phyloP scores from a whole-genome alignment of 2,888 invertebrate genomes.

The Nymphalis polychloros region DNA sequence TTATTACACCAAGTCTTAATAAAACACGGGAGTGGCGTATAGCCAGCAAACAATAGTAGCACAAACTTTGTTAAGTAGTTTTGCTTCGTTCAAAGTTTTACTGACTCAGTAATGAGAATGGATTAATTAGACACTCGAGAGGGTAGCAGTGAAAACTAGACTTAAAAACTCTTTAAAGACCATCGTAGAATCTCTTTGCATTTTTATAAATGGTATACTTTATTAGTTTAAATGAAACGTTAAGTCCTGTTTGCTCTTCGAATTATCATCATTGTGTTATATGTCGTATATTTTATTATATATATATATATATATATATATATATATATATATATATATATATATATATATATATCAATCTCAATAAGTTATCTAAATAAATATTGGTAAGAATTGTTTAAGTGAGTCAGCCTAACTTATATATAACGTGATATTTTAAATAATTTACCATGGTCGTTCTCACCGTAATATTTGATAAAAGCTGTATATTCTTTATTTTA shows the following conservation, averaged over 20 bases:
- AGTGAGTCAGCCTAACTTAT: no score
- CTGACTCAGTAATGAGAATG: constrained; percentile 36
- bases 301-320: no score
- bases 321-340: no score
- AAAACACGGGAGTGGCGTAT: constrained; percentile 23
- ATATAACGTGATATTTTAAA: no score
- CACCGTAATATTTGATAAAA: no score
- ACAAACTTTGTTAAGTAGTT: constrained; percentile 31
- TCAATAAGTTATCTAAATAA: no score
- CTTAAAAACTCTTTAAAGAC: constrained; percentile 13
- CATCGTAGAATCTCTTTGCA: constrained; percentile 7
- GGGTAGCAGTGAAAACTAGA: constrained; percentile 27
- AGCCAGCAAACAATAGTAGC: constrained; percentile 27
- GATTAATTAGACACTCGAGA: constrained; percentile 37
- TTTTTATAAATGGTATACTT: constrained; percentile 5
- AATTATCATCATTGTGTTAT: not conserved
- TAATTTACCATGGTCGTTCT: no score
- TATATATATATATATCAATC: no score
- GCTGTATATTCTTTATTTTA: no score
- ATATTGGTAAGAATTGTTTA: no score
- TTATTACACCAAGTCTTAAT: constrained; percentile 11
- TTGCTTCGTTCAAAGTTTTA: constrained; percentile 28
- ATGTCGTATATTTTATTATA: no score
- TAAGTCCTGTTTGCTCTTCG: not conserved
- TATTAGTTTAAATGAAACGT: not conserved